Percentiles rank a stretch among this genome's conserved stretches.
These are phyloP conservation scores for Eupithecia dodoneata DNA, from an alignment of 2,888 invertebrate species.

Conservation along the genomic window DNA sequence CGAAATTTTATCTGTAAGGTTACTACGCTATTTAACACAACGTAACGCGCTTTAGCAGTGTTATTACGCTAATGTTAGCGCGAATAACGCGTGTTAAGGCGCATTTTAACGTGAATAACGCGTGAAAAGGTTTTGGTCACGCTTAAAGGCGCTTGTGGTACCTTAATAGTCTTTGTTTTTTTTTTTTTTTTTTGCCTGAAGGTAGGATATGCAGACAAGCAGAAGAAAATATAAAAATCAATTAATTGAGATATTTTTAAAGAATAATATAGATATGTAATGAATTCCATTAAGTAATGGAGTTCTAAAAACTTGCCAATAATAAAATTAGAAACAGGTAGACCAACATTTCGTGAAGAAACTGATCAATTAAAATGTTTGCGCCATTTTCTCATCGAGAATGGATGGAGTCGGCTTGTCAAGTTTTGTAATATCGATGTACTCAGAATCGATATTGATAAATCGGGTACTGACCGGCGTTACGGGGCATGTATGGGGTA, in stretches of 20 bases:
- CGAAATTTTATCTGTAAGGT: too few relatives aligned
- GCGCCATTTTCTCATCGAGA: constrained; percentile 22
- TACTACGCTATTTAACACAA: too few relatives aligned
- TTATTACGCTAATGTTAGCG: too few relatives aligned
- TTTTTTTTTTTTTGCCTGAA: not conserved
- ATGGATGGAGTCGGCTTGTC: constrained; percentile 36
- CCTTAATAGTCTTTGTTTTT: not conserved
- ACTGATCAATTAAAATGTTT: constrained; percentile 9
- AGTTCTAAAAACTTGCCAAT: constrained; percentile 3
- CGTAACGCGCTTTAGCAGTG: too few relatives aligned
- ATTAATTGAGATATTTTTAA: not conserved
- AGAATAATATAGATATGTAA: not conserved
- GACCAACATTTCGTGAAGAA: constrained; percentile 15
- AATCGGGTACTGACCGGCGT: too few relatives aligned
- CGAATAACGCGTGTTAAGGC: too few relatives aligned
- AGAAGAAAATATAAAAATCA: not conserved
- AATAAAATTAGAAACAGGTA: constrained; percentile 13
- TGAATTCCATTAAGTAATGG: not conserved
- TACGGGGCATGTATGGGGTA: too few relatives aligned
- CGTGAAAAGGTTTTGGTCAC: too few relatives aligned
- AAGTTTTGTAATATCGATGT: constrained; percentile 35
- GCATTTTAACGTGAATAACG: too few relatives aligned
- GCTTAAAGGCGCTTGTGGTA: too few relatives aligned
- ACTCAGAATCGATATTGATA: constrained; percentile 36
- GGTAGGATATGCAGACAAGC: not conserved